Evolutionary conservation across 2,797 vertebrate genomes (phyloP).

Genomic region (Rachycentron canadum): DNA sequence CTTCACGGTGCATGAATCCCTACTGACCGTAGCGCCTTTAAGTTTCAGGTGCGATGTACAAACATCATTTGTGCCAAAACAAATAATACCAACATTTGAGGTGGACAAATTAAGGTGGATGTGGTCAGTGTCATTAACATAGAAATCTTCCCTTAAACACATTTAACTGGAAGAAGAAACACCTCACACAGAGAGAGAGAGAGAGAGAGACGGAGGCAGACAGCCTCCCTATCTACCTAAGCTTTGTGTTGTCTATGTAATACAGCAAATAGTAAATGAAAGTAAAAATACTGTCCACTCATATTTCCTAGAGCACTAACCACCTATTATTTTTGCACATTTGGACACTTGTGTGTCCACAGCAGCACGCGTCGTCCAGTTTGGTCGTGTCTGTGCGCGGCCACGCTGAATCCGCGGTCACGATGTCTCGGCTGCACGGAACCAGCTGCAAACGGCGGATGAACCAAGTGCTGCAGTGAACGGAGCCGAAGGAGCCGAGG

Average conservation of each 20-base stretch:
- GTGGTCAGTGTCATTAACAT: too few species aligned
- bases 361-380: slow-evolving; percentile 27
- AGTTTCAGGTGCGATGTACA: background rate
- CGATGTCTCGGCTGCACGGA: slow-evolving; percentile 58
- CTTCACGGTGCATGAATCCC: background rate
- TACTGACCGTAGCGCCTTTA: background rate
- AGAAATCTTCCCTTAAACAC: background rate
- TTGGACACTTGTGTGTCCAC: background rate
- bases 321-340: background rate
- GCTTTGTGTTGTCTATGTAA: background rate
- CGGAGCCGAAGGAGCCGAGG: slow-evolving; percentile 34
- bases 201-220: too few species aligned
- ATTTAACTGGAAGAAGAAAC: background rate
- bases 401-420: slow-evolving; percentile 66
- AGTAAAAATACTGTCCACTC: background rate
- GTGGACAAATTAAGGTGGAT: too few species aligned
- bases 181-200: too few species aligned
- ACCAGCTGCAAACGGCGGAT: slow-evolving; percentile 68
- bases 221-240: background rate
- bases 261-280: background rate
- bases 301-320: background rate
- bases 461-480: slow-evolving; percentile 61
- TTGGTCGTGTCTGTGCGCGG: slow-evolving; percentile 60
- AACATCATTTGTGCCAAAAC: too few species aligned
- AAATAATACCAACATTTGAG: too few species aligned